These are phyloP conservation scores for Arvicola amphibius DNA, from an alignment of 2,797 vertebrate species.

Conservation along the genomic window DNA sequence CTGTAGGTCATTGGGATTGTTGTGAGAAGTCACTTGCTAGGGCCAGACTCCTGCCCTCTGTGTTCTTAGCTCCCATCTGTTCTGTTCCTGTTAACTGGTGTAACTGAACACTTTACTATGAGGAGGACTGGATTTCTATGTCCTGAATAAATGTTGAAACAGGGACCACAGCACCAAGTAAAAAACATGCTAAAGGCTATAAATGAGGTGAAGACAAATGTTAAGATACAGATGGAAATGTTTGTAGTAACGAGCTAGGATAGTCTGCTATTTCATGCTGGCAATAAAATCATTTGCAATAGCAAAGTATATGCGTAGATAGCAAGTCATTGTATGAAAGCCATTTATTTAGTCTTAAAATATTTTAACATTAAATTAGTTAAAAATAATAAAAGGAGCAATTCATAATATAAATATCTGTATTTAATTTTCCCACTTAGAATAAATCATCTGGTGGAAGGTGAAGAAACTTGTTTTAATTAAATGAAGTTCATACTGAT, in stretches of 20 bases:
- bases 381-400: constrained; percentile 48
- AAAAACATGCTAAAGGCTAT: neutral
- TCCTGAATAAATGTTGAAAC: constrained; percentile 28
- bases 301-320: neutral
- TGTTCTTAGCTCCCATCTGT: neutral
- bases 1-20: neutral
- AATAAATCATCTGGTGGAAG: constrained; percentile 47
- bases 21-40: neutral
- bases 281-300: constrained; percentile 18
- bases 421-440: constrained; percentile 47
- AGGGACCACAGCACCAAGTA: neutral
- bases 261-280: neutral
- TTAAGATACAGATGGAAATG: constrained; percentile 25
- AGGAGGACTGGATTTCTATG: neutral
- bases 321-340: neutral
- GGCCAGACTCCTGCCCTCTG: neutral
- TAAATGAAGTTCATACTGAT: constrained; percentile 63
- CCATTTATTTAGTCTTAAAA: constrained; percentile 11
- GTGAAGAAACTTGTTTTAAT: constrained; percentile 37
- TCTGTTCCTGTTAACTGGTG: neutral
- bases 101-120: neutral
- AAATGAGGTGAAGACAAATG: neutral
- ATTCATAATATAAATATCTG: constrained; percentile 30
- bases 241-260: neutral
- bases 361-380: constrained; percentile 26